Evolutionary conservation across 2,113 vertebrate genomes (phyloP), one percentile per base, ranked within the genome.

Genomic region (Zapus hudsonius): DNA sequence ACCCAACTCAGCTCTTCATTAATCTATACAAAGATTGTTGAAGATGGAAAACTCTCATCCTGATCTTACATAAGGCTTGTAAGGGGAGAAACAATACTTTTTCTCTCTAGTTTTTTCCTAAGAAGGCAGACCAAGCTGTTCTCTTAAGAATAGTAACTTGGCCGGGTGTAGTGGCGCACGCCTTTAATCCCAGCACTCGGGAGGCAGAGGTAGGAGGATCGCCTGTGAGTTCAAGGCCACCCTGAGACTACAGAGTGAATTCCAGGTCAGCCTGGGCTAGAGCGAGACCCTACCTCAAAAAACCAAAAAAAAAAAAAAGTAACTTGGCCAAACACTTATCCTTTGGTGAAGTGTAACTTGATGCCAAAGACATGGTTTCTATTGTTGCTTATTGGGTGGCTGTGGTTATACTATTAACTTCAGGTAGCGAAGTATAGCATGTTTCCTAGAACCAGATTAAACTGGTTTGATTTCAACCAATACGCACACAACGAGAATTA

Each of bases 321-420:
- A n/a, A n/a, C n/a, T n/a, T n/a, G n/a, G 75, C 76, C 78, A 91
- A 61, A 87, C 27, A 67, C 55, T 89, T 78, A 69, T 59, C 42
- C 38, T 84, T 74, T 74, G 61, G 76, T 89, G 90, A 82, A 87
- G 63, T 66, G 44, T 40, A 64, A 86, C 86, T 96, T 88, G 94
- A 93, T 83, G 42, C 13, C 92, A 78, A 89, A 47, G 55, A 42
- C 82, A 86, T 69, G 23, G 66, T 94, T 95, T 93, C 80, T 90
- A 95, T 96, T 94, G 83, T 83, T n/a, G 72, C 90, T 95, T 86
- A 95, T 82, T 94, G 44, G 79, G 83, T 80, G 42, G 88, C 78
- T 64, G 33, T 57, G 36, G 86, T 66, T 70, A 92, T 82, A 94
- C 75, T 23, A 31, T 75, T 73, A 85, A 72, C 69, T 90, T 94